A percentile compares a stretch with the other conserved stretches of the same genome.
Evolutionary conservation across 2,113 vertebrate species (phyloP).

Genomic region (Quiscalus mexicanus): DNA sequence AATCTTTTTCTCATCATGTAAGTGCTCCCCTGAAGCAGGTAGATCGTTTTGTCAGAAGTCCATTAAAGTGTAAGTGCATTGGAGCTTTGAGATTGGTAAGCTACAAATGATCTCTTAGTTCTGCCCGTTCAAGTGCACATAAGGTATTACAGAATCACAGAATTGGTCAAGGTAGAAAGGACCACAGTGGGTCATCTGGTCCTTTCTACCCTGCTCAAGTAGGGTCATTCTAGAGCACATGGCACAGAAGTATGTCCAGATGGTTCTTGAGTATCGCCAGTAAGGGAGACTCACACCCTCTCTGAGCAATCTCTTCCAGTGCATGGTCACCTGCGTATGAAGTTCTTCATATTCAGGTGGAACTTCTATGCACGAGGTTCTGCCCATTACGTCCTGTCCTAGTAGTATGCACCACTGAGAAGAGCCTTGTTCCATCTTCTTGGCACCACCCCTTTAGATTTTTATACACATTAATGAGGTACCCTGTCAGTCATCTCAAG

Average conservation of each 20-base stretch:
- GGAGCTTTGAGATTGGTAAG: not conserved
- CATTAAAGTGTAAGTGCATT: not conserved
- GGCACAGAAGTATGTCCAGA: not conserved
- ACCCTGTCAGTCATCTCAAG: not conserved
- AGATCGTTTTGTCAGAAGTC: not conserved
- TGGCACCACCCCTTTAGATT: not conserved
- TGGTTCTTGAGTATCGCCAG: not conserved
- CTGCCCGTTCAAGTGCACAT: not conserved
- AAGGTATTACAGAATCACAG: not conserved
- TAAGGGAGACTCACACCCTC: not conserved
- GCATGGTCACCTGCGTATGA: not conserved
- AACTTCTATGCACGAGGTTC: not conserved
- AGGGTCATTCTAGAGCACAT: not conserved
- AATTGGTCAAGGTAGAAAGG: not conserved
- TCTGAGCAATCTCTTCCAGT: not conserved
- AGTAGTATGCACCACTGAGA: not conserved
- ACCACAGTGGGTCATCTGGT: not conserved
- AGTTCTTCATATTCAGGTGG: not conserved
- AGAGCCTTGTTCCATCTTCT: not conserved
- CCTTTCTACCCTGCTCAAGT: not conserved
- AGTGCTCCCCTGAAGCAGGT: slow-evolving; percentile 11
- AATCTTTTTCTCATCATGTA: slow-evolving; percentile 22
- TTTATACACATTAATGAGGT: too few species aligned
- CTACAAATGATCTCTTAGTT: not conserved
- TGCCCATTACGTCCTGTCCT: not conserved